These are phyloP conservation scores for Clitarchus hookeri DNA, from an alignment of 2,888 invertebrate genomes.

Conservation along the genomic window DNA sequence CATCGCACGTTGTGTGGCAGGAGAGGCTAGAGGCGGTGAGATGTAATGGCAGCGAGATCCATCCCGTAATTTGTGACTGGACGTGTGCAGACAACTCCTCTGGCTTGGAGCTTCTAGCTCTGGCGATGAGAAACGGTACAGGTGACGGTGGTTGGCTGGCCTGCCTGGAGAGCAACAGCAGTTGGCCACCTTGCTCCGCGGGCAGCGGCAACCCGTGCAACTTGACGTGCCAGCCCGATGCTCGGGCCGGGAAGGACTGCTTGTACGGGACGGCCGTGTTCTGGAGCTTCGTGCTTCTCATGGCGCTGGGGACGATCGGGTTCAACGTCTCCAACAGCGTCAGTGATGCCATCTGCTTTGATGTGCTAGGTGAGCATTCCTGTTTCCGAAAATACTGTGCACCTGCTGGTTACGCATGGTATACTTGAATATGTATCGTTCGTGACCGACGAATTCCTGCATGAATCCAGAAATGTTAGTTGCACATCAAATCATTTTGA, in stretches of 20 bases:
- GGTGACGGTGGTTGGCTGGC: not conserved
- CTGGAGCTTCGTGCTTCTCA: slow-evolving; percentile 73
- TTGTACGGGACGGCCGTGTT: slow-evolving; percentile 68
- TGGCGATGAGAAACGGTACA: not conserved
- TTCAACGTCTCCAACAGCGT: slow-evolving; percentile 86
- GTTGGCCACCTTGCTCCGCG: not conserved
- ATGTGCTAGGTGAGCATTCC: slow-evolving; percentile 70
- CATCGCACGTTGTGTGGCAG: no score
- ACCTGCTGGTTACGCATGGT: no score
- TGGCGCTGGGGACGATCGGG: slow-evolving; percentile 76
- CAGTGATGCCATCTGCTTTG: slow-evolving; percentile 89
- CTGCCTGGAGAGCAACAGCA: not conserved
- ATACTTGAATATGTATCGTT: no score
- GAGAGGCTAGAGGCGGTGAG: not conserved
- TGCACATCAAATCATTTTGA: no score
- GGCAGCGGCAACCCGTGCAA: not conserved
- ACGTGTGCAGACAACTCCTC: not conserved
- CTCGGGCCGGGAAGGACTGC: slow-evolving; percentile 46
- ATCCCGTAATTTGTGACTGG: not conserved
- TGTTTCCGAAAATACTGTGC: not conserved
- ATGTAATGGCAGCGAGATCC: not conserved
- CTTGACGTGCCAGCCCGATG: slow-evolving; percentile 35
- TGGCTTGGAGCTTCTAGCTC: not conserved
- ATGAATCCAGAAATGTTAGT: no score
- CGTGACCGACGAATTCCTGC: no score